These are phyloP conservation scores for Phaetusa simplex DNA, from an alignment of 2,113 vertebrate genomes.

Conservation along the genomic window DNA sequence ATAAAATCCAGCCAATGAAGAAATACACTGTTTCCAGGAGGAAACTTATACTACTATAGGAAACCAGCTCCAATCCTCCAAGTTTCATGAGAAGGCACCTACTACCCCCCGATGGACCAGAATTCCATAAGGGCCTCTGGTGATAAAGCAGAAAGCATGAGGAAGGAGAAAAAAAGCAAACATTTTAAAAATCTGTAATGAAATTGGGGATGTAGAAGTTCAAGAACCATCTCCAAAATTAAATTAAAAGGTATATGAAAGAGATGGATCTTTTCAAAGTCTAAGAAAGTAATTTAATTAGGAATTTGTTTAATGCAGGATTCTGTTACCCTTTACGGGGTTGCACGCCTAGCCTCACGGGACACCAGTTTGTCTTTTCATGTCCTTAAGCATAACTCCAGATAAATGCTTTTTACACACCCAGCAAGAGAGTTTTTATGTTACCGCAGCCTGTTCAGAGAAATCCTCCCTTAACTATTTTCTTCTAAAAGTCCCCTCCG, in stretches of 20 bases:
- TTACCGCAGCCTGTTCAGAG: background rate
- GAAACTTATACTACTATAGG: background rate
- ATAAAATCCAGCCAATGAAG: background rate
- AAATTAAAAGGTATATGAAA: background rate
- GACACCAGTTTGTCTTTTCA: background rate
- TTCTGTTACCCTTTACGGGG: background rate
- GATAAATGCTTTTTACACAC: background rate
- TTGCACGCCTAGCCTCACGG: rapidly evolving
- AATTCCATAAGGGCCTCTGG: background rate
- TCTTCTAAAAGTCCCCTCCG: background rate
- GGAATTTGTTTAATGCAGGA: background rate
- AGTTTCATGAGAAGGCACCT: background rate
- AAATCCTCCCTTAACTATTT: background rate
- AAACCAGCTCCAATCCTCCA: background rate
- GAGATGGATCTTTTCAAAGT: background rate
- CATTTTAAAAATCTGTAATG: background rate
- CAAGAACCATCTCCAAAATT: background rate
- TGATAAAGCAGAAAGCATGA: background rate
- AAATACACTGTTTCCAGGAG: background rate
- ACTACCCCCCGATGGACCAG: background rate
- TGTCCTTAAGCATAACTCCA: background rate
- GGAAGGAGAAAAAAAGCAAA: background rate
- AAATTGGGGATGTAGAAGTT: background rate
- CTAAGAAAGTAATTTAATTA: background rate
- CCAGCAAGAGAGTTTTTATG: background rate